These are phyloP conservation scores for Atherinosoma microstoma DNA, from an alignment of 2,797 vertebrate species.

Conservation along the genomic window DNA sequence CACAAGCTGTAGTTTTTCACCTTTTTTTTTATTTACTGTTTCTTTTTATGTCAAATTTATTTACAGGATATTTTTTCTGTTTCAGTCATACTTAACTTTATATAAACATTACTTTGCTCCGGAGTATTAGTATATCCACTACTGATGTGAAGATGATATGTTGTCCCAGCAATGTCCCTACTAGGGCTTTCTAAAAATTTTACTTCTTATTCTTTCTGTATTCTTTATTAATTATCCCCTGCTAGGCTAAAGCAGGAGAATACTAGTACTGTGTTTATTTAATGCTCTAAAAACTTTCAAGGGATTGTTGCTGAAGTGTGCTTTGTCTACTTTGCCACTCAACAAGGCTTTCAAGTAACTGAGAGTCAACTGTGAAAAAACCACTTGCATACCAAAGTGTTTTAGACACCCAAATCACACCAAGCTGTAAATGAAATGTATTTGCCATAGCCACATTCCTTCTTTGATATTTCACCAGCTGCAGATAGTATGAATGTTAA, in stretches of 20 bases:
- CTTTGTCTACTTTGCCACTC: not conserved
- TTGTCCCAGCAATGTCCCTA: not conserved
- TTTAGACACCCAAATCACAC: not conserved
- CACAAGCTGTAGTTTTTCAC: constrained; percentile 19
- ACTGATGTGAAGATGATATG: not conserved
- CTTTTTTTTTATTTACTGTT: not conserved
- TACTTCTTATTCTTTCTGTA: not conserved
- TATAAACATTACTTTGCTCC: constrained; percentile 6
- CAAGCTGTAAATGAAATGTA: not conserved
- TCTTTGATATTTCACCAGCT: not conserved
- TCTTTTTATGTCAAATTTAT: not conserved
- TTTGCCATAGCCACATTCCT: not conserved
- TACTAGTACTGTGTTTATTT: not conserved
- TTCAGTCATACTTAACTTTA: not conserved
- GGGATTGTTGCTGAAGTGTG: not conserved
- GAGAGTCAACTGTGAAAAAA: not conserved
- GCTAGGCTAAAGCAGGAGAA: not conserved
- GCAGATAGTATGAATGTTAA: not conserved
- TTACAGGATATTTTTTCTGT: not conserved
- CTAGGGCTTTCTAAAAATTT: not conserved
- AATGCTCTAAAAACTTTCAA: not conserved
- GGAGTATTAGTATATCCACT: constrained; percentile 32
- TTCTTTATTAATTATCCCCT: not conserved
- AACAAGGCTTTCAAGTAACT: not conserved
- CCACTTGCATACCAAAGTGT: not conserved